These are phyloP conservation scores for Dryas iulia DNA, from an alignment of 1,140 invertebrate genomes.

Conservation along the genomic window DNA sequence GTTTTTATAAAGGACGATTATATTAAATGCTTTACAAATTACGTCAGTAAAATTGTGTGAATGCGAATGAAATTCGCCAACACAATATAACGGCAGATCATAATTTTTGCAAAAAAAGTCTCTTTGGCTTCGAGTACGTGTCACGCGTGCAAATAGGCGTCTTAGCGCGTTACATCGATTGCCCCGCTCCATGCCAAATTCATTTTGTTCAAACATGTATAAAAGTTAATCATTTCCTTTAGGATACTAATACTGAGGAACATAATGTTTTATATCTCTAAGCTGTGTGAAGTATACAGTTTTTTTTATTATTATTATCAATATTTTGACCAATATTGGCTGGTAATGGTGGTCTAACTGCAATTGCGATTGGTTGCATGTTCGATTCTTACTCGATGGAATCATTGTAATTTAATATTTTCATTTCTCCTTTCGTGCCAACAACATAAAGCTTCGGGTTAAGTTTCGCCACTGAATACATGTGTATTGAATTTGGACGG, in stretches of 20 bases:
- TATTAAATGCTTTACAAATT: slow-evolving; percentile 57
- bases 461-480: too few species aligned
- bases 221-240: slow-evolving; percentile 8
- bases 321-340: too few species aligned
- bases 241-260: background rate
- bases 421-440: too few species aligned
- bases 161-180: slow-evolving; percentile 29
- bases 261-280: background rate
- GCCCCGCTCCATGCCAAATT: slow-evolving; percentile 19
- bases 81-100: slow-evolving; percentile 54
- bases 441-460: too few species aligned
- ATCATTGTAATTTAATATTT: too few species aligned
- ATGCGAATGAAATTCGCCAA: slow-evolving; percentile 55
- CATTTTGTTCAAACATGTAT: slow-evolving; percentile 18
- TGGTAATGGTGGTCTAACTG: too few species aligned
- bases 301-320: background rate
- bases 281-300: background rate
- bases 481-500: too few species aligned
- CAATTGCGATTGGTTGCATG: too few species aligned
- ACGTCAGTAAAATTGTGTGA: slow-evolving; percentile 48
- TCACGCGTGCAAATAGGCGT: slow-evolving; percentile 42
- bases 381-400: too few species aligned
- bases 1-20: slow-evolving; percentile 1
- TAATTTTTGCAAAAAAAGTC: slow-evolving; percentile 62
- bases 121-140: slow-evolving; percentile 45